These are phyloP conservation scores for Phrynocephalus guinanensis DNA, from an alignment of 2,797 vertebrate species.

Conservation along the genomic window DNA sequence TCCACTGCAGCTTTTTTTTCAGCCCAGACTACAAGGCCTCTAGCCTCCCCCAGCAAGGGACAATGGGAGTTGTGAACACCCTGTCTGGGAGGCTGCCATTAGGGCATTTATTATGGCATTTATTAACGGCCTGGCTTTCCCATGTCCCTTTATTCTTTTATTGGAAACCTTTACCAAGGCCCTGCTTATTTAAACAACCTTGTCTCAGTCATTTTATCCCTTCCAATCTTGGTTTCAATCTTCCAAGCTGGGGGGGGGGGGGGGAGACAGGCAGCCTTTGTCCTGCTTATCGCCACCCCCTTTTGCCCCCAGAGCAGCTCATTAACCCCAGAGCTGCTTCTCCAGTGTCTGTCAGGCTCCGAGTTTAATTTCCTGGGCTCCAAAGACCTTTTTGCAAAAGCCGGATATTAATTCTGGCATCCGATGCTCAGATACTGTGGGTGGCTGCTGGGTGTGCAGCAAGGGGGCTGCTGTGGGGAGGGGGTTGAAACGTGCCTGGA, in stretches of 20 bases:
- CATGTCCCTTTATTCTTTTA: background rate
- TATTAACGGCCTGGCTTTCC: background rate
- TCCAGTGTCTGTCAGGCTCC: background rate
- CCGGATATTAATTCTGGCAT: slow-evolving; percentile 18
- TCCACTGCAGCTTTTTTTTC: too few species aligned
- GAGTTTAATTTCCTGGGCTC: slow-evolving; percentile 27
- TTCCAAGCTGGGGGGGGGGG: background rate
- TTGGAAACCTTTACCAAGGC: background rate
- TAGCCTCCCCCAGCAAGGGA: too few species aligned
- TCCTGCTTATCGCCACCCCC: background rate
- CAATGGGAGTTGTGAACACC: too few species aligned
- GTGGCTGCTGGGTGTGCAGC: background rate
- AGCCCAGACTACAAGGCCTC: too few species aligned
- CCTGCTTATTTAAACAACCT: background rate
- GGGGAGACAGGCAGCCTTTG: accelerated
- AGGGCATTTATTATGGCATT: background rate
- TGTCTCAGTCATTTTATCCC: background rate
- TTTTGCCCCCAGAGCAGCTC: background rate
- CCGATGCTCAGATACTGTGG: background rate
- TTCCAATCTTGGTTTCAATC: background rate
- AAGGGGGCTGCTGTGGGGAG: too few species aligned
- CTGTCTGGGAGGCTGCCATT: background rate
- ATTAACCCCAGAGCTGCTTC: background rate
- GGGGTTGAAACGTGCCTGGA: too few species aligned
- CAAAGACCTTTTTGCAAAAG: background rate